A percentile compares a stretch with the other conserved stretches of the same genome.
phyloP scores from a whole-genome alignment of 2,888 invertebrate species.

The Agonopterix alstromeriana region DNA sequence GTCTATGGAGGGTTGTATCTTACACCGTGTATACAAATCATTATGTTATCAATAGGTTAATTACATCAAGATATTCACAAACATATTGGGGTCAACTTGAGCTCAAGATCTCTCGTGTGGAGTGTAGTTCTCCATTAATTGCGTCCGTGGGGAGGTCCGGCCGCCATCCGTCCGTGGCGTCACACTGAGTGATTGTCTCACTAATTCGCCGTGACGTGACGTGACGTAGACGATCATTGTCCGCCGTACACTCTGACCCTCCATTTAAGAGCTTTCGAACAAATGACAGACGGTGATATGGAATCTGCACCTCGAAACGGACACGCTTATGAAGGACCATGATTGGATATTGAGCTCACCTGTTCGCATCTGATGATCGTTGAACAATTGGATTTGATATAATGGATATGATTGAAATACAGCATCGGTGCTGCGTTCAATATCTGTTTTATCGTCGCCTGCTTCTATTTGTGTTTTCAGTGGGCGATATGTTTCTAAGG shows the following conservation, averaged over 20 bases:
- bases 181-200: conserved; percentile 61
- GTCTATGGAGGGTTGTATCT: no score
- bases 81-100: conserved; percentile 35
- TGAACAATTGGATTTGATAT: not conserved
- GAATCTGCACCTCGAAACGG: no score
- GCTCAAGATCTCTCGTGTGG: conserved; percentile 40
- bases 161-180: conserved; percentile 34
- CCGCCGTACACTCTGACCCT: conserved; percentile 11
- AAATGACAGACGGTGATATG: no score
- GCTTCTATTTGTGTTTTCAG: no score
- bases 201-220: conserved; percentile 49
- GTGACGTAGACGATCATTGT: conserved; percentile 36
- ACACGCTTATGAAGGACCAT: no score
- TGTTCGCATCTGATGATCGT: not conserved
- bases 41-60: not conserved
- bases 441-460: not conserved
- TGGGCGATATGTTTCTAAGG: no score
- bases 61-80: not conserved
- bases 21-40: not conserved
- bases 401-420: no score
- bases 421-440: no score
- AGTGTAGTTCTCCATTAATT: conserved; percentile 54
- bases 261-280: not conserved
- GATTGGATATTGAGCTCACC: not conserved
- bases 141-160: conserved; percentile 39